Evolutionary conservation across 2,888 invertebrate genomes (phyloP).

Genomic region (Leptinotarsa peninsularis): DNA sequence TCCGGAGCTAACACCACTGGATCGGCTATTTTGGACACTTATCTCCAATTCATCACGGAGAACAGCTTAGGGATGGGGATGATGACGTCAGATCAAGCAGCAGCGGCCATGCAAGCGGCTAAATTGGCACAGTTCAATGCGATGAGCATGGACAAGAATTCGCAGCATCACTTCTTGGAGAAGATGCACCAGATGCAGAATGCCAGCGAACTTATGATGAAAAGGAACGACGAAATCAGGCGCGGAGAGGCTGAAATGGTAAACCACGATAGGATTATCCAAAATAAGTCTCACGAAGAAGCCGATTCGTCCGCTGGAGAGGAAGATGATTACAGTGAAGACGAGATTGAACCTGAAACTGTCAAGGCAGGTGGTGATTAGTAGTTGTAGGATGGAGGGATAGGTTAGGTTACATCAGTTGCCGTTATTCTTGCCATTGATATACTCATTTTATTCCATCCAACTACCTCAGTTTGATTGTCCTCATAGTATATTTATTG

Average conservation of each 20-base stretch:
- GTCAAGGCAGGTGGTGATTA: constrained; percentile 66
- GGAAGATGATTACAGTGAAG: constrained; percentile 69
- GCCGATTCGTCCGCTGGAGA: constrained; percentile 70
- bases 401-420: constrained; percentile 49
- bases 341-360: constrained; percentile 66
- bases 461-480: constrained; percentile 75
- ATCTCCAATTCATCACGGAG: constrained; percentile 88
- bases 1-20: constrained; percentile 71
- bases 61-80: constrained; percentile 79
- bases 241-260: constrained; percentile 70
- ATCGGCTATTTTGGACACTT: constrained; percentile 86
- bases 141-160: constrained; percentile 67
- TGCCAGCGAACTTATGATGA: constrained; percentile 69
- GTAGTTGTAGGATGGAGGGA: constrained; percentile 50
- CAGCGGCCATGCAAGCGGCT: constrained; percentile 80
- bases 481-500: constrained; percentile 54
- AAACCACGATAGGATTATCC: constrained; percentile 68
- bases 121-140: constrained; percentile 84
- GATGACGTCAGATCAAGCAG: constrained; percentile 73
- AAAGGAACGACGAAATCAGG: constrained; percentile 66
- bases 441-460: constrained; percentile 72
- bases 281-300: constrained; percentile 63
- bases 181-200: constrained; percentile 71
- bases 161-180: constrained; percentile 73
- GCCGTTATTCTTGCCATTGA: constrained; percentile 55